Percentiles rank a stretch among this genome's conserved stretches.
Conservation (phyloP, 2,113 vertebrate species). For the Tympanuchus pallidicinctus region DNA sequence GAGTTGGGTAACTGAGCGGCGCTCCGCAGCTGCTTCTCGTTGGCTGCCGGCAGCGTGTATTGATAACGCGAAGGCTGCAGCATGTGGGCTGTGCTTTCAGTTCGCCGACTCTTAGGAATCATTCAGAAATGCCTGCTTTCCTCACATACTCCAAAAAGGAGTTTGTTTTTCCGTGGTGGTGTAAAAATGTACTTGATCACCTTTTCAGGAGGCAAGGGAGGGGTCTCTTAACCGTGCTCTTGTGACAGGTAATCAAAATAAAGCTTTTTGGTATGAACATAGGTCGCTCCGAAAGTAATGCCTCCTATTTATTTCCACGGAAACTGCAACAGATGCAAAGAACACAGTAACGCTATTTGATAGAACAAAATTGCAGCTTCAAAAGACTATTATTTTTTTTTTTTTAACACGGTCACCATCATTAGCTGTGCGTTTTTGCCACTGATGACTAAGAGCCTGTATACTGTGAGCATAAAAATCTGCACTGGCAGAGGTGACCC, state of each 20-base stretch:
- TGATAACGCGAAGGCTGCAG: background rate
- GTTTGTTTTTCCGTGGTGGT: background rate
- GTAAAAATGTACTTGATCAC: background rate
- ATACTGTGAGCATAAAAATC: no score
- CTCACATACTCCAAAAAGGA: rapidly evolving
- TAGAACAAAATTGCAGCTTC: no score
- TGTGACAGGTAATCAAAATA: background rate
- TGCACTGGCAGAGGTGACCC: no score
- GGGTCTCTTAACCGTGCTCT: background rate
- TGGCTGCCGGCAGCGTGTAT: background rate
- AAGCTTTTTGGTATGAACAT: background rate
- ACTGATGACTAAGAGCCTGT: no score
- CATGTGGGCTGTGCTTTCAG: background rate
- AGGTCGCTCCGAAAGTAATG: no score
- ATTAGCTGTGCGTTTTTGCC: no score
- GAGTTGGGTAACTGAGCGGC: background rate
- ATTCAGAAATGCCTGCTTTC: background rate
- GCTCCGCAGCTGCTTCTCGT: rapidly evolving
- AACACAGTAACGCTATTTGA: no score
- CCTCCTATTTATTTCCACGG: no score
- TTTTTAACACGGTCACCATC: no score
- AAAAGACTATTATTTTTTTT: no score
- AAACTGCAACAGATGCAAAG: no score
- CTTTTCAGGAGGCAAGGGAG: background rate
- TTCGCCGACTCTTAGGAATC: background rate